Percentiles rank a stretch among this genome's conserved stretches.
Evolutionary conservation across 23 tunicate species (phyloP).

Genomic region (Ciona savignyi): DNA sequence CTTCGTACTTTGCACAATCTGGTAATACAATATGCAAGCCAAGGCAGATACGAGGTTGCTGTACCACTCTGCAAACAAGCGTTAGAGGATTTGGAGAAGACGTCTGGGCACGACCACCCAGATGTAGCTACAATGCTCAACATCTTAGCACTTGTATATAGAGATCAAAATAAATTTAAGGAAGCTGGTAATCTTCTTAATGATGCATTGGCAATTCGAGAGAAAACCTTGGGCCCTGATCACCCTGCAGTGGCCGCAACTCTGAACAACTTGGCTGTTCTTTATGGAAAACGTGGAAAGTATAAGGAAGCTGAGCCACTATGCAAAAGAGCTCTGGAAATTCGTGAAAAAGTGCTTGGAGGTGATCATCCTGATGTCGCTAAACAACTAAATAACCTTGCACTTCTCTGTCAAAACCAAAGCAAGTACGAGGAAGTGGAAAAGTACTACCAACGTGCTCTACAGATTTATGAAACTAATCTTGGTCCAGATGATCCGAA

Average conservation of each 20-base stretch:
- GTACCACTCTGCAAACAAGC: constrained; percentile 98
- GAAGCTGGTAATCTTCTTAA: constrained; percentile 95
- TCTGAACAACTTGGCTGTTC: constrained; percentile 89
- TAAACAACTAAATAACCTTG: constrained; percentile 96
- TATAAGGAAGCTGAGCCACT: constrained; percentile 98
- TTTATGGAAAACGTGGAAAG: constrained; percentile 98
- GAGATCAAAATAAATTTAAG: constrained; percentile 94
- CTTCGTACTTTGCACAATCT: constrained; percentile 92
- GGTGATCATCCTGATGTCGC: constrained; percentile 99
- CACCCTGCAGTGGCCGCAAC: constrained; percentile 99
- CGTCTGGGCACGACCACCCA: constrained; percentile 97
- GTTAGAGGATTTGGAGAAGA: constrained; percentile 93
- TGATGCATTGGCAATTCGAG: constrained; percentile 94
- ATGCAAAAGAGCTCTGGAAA: constrained; percentile 92
- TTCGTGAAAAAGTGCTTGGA: constrained; percentile 92
- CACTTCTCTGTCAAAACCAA: constrained; percentile 95
- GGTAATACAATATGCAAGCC: constrained; percentile 97
- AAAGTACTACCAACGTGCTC: constrained; percentile 91
- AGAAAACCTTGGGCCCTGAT: constrained; percentile 91
- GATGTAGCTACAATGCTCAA: constrained; percentile 99
- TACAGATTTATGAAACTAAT: constrained; percentile 89
- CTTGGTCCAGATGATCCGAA: constrained; percentile 97
- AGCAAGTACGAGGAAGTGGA: constrained; percentile 97
- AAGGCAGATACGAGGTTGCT: constrained; percentile 99
- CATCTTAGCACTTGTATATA: constrained; percentile 89